phyloP scores from a whole-genome alignment of 2,797 vertebrate species.

The Potorous gilbertii region DNA sequence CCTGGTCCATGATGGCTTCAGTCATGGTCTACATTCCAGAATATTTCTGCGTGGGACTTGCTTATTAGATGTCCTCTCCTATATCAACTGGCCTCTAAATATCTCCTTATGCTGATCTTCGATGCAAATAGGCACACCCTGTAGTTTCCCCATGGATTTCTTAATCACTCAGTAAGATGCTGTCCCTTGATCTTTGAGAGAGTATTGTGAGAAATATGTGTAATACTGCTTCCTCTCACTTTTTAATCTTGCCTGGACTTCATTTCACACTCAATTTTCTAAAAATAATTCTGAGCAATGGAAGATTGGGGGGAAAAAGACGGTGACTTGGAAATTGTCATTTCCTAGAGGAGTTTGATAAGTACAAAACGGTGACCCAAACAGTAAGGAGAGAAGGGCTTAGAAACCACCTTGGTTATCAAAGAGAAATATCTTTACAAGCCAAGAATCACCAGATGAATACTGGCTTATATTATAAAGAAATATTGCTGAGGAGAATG shows the following conservation, averaged over 20 bases:
- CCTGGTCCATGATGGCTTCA: not conserved
- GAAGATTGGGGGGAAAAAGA: not conserved
- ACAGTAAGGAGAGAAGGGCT: not conserved
- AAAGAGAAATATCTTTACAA: not conserved
- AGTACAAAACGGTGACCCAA: not conserved
- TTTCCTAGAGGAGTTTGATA: not conserved
- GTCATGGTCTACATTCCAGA: not conserved
- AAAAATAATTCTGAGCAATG: not conserved
- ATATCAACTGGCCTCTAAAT: not conserved
- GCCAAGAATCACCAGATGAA: not conserved
- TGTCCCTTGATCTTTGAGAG: not conserved
- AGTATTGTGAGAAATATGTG: not conserved
- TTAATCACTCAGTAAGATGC: not conserved
- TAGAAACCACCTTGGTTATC: not conserved
- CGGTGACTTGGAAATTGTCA: not conserved
- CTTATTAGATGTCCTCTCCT: not conserved
- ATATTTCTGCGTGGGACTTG: not conserved
- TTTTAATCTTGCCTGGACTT: not conserved
- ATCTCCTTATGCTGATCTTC: not conserved
- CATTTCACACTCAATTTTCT: not conserved
- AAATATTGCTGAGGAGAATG: not conserved
- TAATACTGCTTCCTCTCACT: not conserved
- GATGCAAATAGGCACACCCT: not conserved
- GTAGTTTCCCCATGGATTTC: not conserved
- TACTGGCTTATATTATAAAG: not conserved